phyloP scores from a whole-genome alignment of 2,113 vertebrate genomes.

The Laticauda laticaudata region DNA sequence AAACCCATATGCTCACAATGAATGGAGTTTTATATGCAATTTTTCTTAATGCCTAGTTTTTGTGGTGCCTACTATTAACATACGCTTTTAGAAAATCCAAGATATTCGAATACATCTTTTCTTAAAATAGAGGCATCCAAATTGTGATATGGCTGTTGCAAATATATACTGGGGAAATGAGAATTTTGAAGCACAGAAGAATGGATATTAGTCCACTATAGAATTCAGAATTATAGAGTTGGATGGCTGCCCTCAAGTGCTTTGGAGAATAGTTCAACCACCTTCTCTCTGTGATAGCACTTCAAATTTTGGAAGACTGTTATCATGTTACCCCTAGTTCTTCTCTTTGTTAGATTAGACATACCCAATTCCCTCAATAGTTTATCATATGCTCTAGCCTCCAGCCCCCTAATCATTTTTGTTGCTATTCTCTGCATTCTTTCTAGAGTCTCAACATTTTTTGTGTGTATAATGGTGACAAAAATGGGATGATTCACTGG shows the following conservation, averaged over 20 bases:
- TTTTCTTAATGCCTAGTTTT: background rate
- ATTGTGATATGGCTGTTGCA: background rate
- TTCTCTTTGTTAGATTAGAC: background rate
- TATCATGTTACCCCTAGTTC: background rate
- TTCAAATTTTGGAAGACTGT: background rate
- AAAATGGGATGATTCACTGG: background rate
- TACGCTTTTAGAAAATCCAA: background rate
- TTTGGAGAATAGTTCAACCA: background rate
- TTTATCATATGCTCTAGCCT: background rate
- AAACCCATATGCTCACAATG: background rate
- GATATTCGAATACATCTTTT: background rate
- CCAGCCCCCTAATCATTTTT: background rate
- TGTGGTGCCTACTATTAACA: background rate
- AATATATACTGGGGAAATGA: background rate
- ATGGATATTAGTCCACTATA: background rate
- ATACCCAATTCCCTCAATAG: background rate
- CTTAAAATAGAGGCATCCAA: background rate
- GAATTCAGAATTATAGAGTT: too few species aligned
- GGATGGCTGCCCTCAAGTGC: background rate
- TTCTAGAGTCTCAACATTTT: too few species aligned
- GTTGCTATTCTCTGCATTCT: background rate
- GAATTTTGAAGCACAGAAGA: background rate
- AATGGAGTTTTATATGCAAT: background rate
- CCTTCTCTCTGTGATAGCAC: background rate
- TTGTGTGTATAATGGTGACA: too few species aligned